These are phyloP conservation scores for Heliornis fulica DNA, from an alignment of 2,113 vertebrate genomes.

Conservation along the genomic window DNA sequence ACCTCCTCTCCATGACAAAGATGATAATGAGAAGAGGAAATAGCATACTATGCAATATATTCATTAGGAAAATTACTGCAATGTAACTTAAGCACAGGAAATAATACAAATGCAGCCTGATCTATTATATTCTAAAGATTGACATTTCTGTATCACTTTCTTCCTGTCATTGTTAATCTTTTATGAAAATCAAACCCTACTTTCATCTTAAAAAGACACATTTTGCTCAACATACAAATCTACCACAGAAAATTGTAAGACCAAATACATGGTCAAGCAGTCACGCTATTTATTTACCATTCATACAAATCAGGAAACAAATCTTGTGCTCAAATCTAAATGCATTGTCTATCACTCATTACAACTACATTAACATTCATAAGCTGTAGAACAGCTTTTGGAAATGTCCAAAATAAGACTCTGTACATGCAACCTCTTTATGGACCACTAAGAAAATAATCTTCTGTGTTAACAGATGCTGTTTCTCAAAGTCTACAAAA, in stretches of 20 bases:
- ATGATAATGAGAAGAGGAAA: conserved; percentile 58
- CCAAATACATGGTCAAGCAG: not conserved
- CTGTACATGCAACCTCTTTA: not conserved
- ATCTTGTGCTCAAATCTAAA: not conserved
- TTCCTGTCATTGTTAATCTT: not conserved
- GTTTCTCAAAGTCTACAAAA: not conserved
- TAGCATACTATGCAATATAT: conserved; percentile 19
- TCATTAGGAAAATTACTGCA: conserved; percentile 50
- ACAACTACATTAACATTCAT: not conserved
- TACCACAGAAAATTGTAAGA: not conserved
- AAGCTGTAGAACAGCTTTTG: not conserved
- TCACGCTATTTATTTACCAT: not conserved
- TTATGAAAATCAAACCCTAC: conserved; percentile 15
- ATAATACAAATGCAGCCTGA: conserved; percentile 37
- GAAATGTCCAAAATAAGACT: not conserved
- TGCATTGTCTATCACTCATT: not conserved
- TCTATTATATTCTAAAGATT: not conserved
- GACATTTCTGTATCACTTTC: conserved; percentile 13
- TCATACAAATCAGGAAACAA: not conserved
- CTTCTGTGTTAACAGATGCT: not conserved
- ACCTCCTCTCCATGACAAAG: conserved; percentile 17
- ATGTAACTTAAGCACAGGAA: conserved; percentile 49
- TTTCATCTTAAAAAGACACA: not conserved
- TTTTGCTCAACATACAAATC: not conserved
- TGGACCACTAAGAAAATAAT: not conserved